These are phyloP conservation scores for Stigmatopora argus DNA, from an alignment of 2,113 vertebrate species.

Conservation along the genomic window DNA sequence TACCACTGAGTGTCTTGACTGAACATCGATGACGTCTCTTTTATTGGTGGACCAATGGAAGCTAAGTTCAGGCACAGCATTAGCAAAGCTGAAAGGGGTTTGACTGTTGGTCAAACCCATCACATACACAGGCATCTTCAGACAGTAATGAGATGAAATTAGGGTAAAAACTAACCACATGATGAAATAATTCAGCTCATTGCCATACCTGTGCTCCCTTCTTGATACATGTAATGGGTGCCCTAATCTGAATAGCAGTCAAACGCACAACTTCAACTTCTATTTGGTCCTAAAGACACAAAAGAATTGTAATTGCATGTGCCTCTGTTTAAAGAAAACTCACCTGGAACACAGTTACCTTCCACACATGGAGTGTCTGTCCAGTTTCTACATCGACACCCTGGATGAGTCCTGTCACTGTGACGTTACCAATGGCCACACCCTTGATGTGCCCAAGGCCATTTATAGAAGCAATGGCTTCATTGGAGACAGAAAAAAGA, in stretches of 20 bases:
- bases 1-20: constrained; percentile 84
- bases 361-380: constrained; percentile 80
- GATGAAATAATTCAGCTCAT: not conserved
- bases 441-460: constrained; percentile 78
- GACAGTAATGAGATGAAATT: constrained; percentile 5
- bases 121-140: constrained; percentile 84
- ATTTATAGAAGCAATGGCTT: constrained; percentile 73
- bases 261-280: constrained; percentile 87
- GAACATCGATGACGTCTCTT: constrained; percentile 83
- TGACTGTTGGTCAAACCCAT: constrained; percentile 86
- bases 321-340: not conserved
- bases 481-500: constrained; percentile 79
- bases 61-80: constrained; percentile 75
- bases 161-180: not conserved
- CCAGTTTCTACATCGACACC: constrained; percentile 87
- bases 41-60: constrained; percentile 93
- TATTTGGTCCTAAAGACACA: constrained; percentile 77
- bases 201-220: constrained; percentile 76
- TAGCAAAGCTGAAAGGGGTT: constrained; percentile 92
- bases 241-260: constrained; percentile 79
- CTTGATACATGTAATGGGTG: constrained; percentile 87
- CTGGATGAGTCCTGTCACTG: constrained; percentile 82
- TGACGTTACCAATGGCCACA: constrained; percentile 73
- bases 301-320: not conserved
- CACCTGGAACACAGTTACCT: constrained; percentile 69